These are phyloP conservation scores for Scaptomyza pallida DNA, from an alignment of 1,140 invertebrate genomes.

Conservation along the genomic window DNA sequence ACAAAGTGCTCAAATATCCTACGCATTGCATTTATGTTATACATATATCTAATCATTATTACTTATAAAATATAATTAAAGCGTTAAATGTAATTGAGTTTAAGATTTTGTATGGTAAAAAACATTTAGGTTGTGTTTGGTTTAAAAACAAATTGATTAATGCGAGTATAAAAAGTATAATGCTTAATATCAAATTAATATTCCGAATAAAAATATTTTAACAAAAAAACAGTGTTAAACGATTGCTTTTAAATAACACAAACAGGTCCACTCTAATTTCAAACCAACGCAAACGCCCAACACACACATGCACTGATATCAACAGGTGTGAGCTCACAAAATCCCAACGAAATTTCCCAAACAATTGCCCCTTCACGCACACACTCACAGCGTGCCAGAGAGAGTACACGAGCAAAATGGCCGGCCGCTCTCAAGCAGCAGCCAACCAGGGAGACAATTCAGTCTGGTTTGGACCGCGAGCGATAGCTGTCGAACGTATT, in stretches of 20 bases:
- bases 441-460: slow-evolving; percentile 18
- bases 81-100: not conserved
- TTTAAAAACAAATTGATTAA: slow-evolving; percentile 22
- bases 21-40: slow-evolving; percentile 48
- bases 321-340: slow-evolving; percentile 53
- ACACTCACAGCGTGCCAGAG: slow-evolving; percentile 7
- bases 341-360: slow-evolving; percentile 62
- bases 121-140: slow-evolving; percentile 62
- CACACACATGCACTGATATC: slow-evolving; percentile 2
- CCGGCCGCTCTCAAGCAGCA: slow-evolving; percentile 41
- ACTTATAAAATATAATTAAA: slow-evolving; percentile 6
- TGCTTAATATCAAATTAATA: slow-evolving; percentile 33
- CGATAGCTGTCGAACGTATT: slow-evolving; percentile 41
- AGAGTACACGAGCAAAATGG: slow-evolving; percentile 33
- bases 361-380: slow-evolving; percentile 56
- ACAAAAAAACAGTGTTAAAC: not conserved
- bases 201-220: slow-evolving; percentile 52
- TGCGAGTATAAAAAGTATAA: slow-evolving; percentile 2
- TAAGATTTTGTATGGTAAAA: slow-evolving; percentile 14
- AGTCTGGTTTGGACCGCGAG: slow-evolving; percentile 72
- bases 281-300: not conserved
- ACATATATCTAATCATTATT: slow-evolving; percentile 6
- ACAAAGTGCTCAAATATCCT: slow-evolving; percentile 35
- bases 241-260: not conserved
- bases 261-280: not conserved